A percentile compares a stretch with the other conserved stretches of the same genome.
These are phyloP conservation scores for Pomacea maculata DNA, from an alignment of 1,140 invertebrate genomes.

Conservation along the genomic window DNA sequence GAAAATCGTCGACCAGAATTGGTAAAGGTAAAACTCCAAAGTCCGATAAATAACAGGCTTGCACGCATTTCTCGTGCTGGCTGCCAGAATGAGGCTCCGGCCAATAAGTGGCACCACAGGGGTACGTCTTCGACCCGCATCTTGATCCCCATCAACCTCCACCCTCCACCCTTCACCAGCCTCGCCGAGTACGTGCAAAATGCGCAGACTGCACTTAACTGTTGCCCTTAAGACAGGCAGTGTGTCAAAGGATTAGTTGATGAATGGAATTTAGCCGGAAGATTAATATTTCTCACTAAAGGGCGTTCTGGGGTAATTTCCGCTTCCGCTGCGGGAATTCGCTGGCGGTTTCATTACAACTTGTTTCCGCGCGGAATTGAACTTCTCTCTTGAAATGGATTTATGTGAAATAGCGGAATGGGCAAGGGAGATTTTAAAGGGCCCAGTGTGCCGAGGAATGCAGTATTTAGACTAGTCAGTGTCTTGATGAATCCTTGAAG, in stretches of 20 bases:
- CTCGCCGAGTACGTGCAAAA: not conserved
- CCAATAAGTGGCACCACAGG: no score
- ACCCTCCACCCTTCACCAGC: not conserved
- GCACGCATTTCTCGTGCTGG: no score
- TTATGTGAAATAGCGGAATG: constrained; percentile 16
- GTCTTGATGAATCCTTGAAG: constrained; percentile 1
- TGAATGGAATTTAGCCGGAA: constrained; percentile 34
- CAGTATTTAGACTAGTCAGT: not conserved
- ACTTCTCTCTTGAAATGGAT: constrained; percentile 5
- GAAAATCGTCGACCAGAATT: no score
- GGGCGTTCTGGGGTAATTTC: constrained; percentile 35
- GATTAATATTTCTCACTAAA: constrained; percentile 34
- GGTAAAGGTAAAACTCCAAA: no score
- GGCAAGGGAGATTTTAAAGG: constrained; percentile 19
- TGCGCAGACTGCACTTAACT: constrained; percentile 16
- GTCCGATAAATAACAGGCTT: no score
- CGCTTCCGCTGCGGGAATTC: constrained; percentile 28
- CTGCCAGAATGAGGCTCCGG: no score
- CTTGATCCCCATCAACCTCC: not conserved
- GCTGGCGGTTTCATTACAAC: constrained; percentile 15
- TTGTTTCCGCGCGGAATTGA: constrained; percentile 9
- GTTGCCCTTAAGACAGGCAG: constrained; percentile 23
- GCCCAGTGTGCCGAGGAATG: constrained; percentile 1
- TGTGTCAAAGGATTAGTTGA: constrained; percentile 39
- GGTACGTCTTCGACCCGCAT: not conserved